phyloP scores from a whole-genome alignment of 2,113 vertebrate genomes.

The Perca flavescens region DNA sequence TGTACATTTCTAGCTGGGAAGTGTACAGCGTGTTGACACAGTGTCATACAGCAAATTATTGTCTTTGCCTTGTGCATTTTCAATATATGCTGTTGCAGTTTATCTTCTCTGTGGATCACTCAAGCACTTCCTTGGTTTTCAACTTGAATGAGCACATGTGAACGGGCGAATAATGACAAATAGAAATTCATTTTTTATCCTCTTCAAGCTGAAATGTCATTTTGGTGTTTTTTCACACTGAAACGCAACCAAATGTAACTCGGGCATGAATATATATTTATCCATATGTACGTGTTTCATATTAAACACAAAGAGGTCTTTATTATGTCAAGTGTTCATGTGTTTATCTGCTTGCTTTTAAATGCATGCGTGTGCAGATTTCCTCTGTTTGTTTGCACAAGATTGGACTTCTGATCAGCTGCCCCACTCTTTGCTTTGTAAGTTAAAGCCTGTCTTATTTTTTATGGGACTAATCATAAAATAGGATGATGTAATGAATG shows the following conservation, averaged over 20 bases:
- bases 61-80: not conserved
- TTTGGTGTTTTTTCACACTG: constrained; percentile 31
- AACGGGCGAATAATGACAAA: constrained; percentile 35
- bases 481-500: not conserved
- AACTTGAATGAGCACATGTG: constrained; percentile 12
- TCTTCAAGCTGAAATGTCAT: constrained; percentile 36
- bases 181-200: constrained; percentile 21
- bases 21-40: not conserved
- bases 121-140: constrained; percentile 29
- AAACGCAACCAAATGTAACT: constrained; percentile 28
- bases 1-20: not conserved
- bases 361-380: constrained; percentile 1
- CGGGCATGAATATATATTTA: constrained; percentile 12
- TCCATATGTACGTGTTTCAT: not conserved
- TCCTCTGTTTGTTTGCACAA: constrained; percentile 21
- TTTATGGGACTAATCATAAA: constrained; percentile 8
- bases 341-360: constrained; percentile 26
- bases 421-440: not conserved
- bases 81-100: not conserved
- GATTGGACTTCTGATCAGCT: not conserved
- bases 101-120: constrained; percentile 15
- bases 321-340: constrained; percentile 6
- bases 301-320: constrained; percentile 12
- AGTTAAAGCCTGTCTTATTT: not conserved
- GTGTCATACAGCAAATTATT: not conserved